phyloP scores from a whole-genome alignment of 2,797 vertebrate genomes.

The Premnoplex brunnescens region DNA sequence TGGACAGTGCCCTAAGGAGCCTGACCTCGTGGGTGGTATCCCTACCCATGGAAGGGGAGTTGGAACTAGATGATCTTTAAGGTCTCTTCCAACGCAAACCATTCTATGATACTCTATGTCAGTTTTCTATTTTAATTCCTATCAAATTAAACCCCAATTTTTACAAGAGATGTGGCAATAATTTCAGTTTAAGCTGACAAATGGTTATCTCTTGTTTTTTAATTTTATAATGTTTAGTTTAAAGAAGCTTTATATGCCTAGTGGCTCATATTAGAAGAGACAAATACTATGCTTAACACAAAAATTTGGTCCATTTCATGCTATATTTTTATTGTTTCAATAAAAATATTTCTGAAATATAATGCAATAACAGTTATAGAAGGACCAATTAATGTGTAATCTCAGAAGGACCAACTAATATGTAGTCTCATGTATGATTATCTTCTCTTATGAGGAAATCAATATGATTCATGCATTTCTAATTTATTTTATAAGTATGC shows the following conservation, averaged over 20 bases:
- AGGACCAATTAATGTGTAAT: background rate
- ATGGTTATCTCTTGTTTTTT: background rate
- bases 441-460: background rate
- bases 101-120: background rate
- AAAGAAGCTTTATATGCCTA: background rate
- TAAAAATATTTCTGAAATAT: background rate
- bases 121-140: background rate
- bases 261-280: background rate
- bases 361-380: background rate
- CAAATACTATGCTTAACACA: background rate
- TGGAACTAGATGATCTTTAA: background rate
- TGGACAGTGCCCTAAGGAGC: background rate
- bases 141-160: background rate
- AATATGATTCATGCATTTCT: background rate
- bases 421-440: background rate
- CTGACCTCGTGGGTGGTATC: too few relatives aligned
- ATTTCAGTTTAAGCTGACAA: background rate
- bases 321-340: background rate
- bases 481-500: background rate
- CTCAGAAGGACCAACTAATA: background rate
- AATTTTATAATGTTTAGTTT: background rate
- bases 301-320: background rate
- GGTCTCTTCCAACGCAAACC: rapidly evolving
- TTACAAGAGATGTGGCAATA: background rate
- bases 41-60: background rate